phyloP scores from a whole-genome alignment of 30 jellyfish, hydroid and myxozoan species.

The Aurelia aurita complex sp. Pacific region DNA sequence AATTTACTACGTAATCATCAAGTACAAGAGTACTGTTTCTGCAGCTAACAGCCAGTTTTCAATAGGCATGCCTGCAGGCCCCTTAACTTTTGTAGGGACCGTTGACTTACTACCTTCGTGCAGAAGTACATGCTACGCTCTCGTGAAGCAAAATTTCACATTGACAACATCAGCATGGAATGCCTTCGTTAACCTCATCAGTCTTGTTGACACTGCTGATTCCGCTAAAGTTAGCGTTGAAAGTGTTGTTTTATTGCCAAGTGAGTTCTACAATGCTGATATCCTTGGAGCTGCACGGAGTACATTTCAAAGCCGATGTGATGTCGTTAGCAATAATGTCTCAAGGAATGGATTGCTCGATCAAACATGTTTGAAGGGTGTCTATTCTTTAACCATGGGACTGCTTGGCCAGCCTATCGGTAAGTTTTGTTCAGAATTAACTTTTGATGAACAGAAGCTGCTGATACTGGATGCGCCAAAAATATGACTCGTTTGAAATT shows the following conservation, averaged over 20 bases:
- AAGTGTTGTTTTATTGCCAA: slow-evolving; percentile 58
- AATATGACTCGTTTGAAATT: no score
- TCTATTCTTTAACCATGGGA: slow-evolving; percentile 76
- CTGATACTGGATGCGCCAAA: no score
- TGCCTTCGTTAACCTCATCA: slow-evolving; percentile 37
- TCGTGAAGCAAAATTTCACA: slow-evolving; percentile 10
- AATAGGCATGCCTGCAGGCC: neutral
- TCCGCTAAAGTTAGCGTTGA: slow-evolving; percentile 15
- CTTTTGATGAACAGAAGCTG: no score
- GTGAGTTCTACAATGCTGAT: slow-evolving; percentile 62
- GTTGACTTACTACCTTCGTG: slow-evolving; percentile 38
- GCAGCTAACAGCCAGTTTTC: slow-evolving; percentile 22
- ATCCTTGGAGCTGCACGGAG: slow-evolving; percentile 50
- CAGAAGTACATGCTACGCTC: slow-evolving; percentile 39
- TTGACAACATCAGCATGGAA: slow-evolving; percentile 54
- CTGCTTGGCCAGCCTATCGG: slow-evolving; percentile 66
- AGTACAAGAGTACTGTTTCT: slow-evolving; percentile 42
- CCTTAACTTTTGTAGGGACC: neutral
- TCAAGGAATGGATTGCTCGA: slow-evolving; percentile 28
- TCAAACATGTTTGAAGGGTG: slow-evolving; percentile 58
- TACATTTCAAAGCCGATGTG: slow-evolving; percentile 48
- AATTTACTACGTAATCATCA: slow-evolving; percentile 34
- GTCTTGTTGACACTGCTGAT: slow-evolving; percentile 4
- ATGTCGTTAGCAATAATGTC: slow-evolving; percentile 47
- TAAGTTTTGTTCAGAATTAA: slow-evolving; percentile 1